phyloP scores from a whole-genome alignment of 2,113 vertebrate species.

The Pholis gunnellus region DNA sequence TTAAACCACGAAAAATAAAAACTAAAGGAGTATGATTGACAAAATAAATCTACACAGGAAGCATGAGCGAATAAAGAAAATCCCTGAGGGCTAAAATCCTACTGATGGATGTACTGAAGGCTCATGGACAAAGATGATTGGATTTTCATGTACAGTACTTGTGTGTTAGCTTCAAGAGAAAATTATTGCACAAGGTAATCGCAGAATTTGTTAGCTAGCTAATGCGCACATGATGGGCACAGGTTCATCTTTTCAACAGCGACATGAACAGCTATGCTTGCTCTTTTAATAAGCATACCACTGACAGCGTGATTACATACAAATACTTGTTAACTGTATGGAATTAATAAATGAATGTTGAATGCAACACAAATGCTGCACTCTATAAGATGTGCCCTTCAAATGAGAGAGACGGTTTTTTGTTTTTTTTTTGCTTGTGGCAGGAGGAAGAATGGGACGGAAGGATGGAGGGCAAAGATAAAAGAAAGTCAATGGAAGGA shows the following conservation, averaged over 20 bases:
- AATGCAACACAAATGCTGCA: slow-evolving; percentile 41
- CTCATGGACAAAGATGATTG: slow-evolving; percentile 38
- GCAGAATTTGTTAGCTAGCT: slow-evolving; percentile 37
- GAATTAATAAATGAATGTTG: slow-evolving; percentile 48
- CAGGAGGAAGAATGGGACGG: slow-evolving; percentile 31
- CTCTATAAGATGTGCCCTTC: slow-evolving; percentile 67
- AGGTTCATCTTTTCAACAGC: slow-evolving; percentile 49
- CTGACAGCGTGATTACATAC: slow-evolving; percentile 38
- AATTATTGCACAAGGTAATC: slow-evolving; percentile 53
- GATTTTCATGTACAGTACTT: slow-evolving; percentile 65
- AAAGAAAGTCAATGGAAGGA: slow-evolving; percentile 31
- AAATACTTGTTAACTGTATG: slow-evolving; percentile 30
- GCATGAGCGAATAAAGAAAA: slow-evolving; percentile 56
- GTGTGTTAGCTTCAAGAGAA: slow-evolving; percentile 28
- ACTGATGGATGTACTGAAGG: slow-evolving; percentile 50
- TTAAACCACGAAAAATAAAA: slow-evolving; percentile 28
- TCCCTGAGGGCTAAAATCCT: slow-evolving; percentile 82
- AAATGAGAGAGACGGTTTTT: slow-evolving; percentile 43
- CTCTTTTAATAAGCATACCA: slow-evolving; percentile 41
- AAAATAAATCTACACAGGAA: slow-evolving; percentile 15
- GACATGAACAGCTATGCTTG: slow-evolving; percentile 43
- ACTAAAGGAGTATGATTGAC: slow-evolving; percentile 11
- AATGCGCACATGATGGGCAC: slow-evolving; percentile 41
- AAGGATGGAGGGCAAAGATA: slow-evolving; percentile 36
- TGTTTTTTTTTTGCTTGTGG: slow-evolving; percentile 73